Evolutionary conservation across 1,140 invertebrate species (phyloP), one percentile per base, ranked within the genome.

Genomic region (Nasonia longicornis): DNA sequence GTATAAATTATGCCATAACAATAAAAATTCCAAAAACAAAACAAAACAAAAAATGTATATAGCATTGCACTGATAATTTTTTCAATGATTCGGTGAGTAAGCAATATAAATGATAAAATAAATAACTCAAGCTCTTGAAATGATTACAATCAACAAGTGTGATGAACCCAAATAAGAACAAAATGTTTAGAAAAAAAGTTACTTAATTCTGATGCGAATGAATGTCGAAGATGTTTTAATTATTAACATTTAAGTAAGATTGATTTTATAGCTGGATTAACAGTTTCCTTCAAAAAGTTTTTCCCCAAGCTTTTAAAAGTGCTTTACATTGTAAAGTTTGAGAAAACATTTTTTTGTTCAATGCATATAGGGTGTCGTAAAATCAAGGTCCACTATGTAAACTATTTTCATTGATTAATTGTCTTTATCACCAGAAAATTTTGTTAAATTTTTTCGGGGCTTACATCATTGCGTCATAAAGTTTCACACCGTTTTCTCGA

Each of bases 11-110:
- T 67, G n/a, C 63, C 16, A 77, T 20, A 77, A 67, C 35, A 29
- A 77, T 77, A 0, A n/a, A 69, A 69, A 67, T 77, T 69, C n/a
- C 2, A 69, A 77, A 69, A 77, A 67, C 38, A 77, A 69, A 77
- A 69, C 20, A 58, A 74, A 63, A 58, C 26, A 26, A 26, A 26
- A 26, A 58, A 20, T 16, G 26, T 66, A 4, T 58, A n/a, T 8
- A n/a, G 52, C 52, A 38, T 38, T 64, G 8, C 48, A 20, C 72
- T 26, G 6, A 26, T 22, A 67, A 67, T 67, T 22, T 77, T 42
- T 3, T 1, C 26, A 42, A 26, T 26, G 45, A 22, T 31, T 64
- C 73, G 8, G 38, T 74, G 66, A 76, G 2, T 35, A 66, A 76
- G 8, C 45, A 77, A 52, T 1, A 69, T 77, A 20, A 66, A 69